A percentile compares a stretch with the other conserved stretches of the same genome.
These are phyloP conservation scores for Porites australiensis DNA, from an alignment of 64 coral and sea anemone genomes.

Conservation along the genomic window DNA sequence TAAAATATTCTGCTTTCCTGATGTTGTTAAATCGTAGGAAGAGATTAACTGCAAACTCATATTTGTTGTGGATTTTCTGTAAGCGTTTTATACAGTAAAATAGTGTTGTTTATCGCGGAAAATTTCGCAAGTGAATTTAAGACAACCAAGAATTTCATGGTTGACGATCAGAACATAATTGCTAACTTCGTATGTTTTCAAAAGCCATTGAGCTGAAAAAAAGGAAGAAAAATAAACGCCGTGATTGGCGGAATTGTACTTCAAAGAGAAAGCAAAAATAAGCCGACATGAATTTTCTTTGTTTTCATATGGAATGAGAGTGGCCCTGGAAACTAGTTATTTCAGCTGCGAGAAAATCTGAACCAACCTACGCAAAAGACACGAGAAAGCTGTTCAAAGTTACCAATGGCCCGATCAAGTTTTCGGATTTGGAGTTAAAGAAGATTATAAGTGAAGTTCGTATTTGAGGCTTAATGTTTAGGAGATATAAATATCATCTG, in stretches of 20 bases:
- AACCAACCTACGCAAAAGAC: no score
- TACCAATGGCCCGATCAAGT: no score
- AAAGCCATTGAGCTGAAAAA: neutral
- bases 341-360: neutral
- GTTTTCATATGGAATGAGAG: neutral
- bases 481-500: neutral
- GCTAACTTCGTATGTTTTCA: neutral
- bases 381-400: no score
- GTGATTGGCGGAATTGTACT: conserved; percentile 8
- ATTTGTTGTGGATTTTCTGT: neutral
- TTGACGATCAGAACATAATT: neutral
- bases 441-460: neutral
- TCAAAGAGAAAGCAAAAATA: conserved; percentile 14
- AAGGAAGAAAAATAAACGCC: neutral
- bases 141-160: no score
- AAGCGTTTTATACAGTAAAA: neutral
- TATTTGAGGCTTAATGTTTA: neutral
- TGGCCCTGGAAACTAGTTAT: neutral
- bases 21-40: neutral
- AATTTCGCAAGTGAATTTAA: neutral
- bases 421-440: no score
- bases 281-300: conserved; percentile 28
- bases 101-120: neutral
- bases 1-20: neutral
- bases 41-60: neutral